These are phyloP conservation scores for Callocephalon fimbriatum DNA, from an alignment of 2,113 vertebrate species.

Conservation along the genomic window DNA sequence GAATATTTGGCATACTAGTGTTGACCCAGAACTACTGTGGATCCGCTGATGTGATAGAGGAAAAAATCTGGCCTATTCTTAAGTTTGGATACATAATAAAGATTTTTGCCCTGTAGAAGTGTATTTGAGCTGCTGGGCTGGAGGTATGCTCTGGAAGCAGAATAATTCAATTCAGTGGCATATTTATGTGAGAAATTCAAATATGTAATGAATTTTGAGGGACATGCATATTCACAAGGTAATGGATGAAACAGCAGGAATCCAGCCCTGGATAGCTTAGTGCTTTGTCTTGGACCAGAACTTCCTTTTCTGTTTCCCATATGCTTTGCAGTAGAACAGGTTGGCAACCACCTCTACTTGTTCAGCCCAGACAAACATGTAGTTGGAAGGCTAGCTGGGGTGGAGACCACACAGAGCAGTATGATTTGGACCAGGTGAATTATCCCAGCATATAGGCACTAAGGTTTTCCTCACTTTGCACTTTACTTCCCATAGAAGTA, in stretches of 20 bases:
- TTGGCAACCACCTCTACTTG: neutral
- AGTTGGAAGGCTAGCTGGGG: neutral
- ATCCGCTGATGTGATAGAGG: neutral
- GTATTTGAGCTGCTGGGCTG: neutral
- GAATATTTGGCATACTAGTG: neutral
- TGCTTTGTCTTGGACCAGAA: constrained; percentile 7
- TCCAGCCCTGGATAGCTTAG: neutral
- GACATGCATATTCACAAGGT: neutral
- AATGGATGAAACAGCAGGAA: neutral
- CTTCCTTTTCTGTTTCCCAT: neutral
- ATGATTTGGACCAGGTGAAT: neutral
- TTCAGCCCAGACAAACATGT: neutral
- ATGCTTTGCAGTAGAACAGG: neutral
- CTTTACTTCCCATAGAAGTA: too few species aligned
- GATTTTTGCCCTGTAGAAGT: neutral
- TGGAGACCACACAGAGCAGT: neutral
- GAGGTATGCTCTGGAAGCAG: neutral
- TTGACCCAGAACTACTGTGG: neutral
- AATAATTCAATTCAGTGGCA: neutral
- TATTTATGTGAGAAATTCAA: neutral
- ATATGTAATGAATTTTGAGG: neutral
- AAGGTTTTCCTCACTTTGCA: neutral
- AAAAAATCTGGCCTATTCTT: neutral
- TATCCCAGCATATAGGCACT: neutral
- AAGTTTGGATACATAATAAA: neutral